phyloP scores from a whole-genome alignment of 1,140 invertebrate genomes.

The Trissolcus basalis region DNA sequence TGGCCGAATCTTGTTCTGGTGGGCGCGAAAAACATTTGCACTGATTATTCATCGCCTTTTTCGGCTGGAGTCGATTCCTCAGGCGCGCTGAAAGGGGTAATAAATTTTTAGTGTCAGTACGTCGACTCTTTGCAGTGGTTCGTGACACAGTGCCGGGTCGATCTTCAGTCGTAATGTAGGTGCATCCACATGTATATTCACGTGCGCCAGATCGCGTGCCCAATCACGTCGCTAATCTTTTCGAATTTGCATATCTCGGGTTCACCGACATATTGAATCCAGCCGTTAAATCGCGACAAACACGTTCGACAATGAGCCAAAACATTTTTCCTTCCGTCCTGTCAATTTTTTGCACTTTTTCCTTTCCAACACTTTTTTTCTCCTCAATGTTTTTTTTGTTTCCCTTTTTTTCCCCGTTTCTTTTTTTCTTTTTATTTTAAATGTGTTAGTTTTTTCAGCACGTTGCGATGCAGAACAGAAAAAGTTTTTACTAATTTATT shows the following conservation, averaged over 20 bases:
- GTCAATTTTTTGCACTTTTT: constrained; percentile 6
- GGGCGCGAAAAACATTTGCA: neutral
- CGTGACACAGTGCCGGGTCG: constrained; percentile 47
- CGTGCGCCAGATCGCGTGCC: constrained; percentile 50
- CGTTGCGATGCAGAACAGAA: too few species aligned
- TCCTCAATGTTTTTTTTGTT: too few species aligned
- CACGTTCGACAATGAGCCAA: constrained; percentile 17
- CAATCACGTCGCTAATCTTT: constrained; percentile 45
- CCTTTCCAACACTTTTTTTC: too few species aligned
- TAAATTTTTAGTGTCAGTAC: constrained; percentile 53
- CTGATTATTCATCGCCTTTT: constrained; percentile 43
- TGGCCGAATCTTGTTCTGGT: neutral
- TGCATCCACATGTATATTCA: constrained; percentile 37
- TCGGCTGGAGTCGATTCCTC: constrained; percentile 38
- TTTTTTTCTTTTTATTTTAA: too few species aligned
- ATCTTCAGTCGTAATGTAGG: constrained; percentile 35
- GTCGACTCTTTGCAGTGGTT: constrained; percentile 43
- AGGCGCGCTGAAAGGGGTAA: constrained; percentile 35
- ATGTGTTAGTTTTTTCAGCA: too few species aligned
- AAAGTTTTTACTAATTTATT: too few species aligned
- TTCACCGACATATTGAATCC: constrained; percentile 57
- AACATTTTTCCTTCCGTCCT: constrained; percentile 7
- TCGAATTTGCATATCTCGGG: constrained; percentile 53
- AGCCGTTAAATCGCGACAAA: constrained; percentile 14
- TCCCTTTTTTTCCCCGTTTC: too few species aligned